phyloP scores from a whole-genome alignment of 2,888 invertebrate genomes.

The Hyalella azteca region DNA sequence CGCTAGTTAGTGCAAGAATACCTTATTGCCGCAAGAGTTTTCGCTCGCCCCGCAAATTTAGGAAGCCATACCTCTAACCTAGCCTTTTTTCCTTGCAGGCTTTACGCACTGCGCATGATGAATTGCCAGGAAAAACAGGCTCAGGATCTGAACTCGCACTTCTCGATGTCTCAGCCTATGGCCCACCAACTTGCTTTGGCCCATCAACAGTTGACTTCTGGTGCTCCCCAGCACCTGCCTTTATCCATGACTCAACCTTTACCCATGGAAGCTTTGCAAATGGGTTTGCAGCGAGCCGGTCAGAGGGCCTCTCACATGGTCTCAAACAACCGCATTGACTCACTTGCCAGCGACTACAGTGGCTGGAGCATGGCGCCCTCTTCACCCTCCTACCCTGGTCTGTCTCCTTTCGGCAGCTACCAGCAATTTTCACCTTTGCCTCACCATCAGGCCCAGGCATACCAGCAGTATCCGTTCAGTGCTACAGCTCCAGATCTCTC shows the following conservation, averaged over 20 bases:
- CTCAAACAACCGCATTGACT: not conserved
- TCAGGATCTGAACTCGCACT: not conserved
- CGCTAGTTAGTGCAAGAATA: not conserved
- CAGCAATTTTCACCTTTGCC: slow-evolving; percentile 28
- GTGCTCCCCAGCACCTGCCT: not conserved
- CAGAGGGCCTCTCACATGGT: not conserved
- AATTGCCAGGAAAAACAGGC: not conserved
- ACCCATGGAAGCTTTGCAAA: slow-evolving; percentile 17
- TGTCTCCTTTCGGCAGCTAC: slow-evolving; percentile 29
- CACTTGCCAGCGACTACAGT: slow-evolving; percentile 5
- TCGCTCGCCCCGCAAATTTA: no score
- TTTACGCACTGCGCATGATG: slow-evolving; percentile 39
- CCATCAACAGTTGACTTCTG: slow-evolving; percentile 13
- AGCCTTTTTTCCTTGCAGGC: not conserved
- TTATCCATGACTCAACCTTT: slow-evolving; percentile 24
- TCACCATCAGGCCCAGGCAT: slow-evolving; percentile 16
- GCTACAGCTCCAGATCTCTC: slow-evolving; percentile 29
- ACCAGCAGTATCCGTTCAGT: slow-evolving; percentile 16
- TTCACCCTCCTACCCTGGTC: slow-evolving; percentile 10
- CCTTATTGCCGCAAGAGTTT: no score
- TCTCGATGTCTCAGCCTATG: slow-evolving; percentile 23
- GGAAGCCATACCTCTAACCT: no score
- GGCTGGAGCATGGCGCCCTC: slow-evolving; percentile 19
- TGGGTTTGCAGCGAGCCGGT: slow-evolving; percentile 12
- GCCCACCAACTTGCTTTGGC: slow-evolving; percentile 4